Evolutionary conservation across 1,140 invertebrate genomes (phyloP), one percentile per base, ranked within the genome.

Genomic region (Mylabris phalerata): DNA sequence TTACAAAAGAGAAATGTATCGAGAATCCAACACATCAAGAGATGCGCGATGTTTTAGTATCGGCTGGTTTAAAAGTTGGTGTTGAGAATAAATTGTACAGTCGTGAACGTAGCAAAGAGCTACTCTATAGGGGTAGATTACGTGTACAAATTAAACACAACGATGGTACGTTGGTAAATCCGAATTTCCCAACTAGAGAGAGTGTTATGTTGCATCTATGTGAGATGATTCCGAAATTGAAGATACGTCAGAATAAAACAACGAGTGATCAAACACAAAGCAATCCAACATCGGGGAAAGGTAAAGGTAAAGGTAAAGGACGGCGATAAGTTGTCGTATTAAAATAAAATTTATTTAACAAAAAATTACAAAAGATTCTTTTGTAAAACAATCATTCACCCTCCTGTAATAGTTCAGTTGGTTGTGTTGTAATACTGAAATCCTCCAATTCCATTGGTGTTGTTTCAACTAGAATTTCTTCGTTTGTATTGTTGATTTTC

Each of bases 51-150:
- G 93, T 98, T 3, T 75, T 98, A 24, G 75, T 85, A 7, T 83
- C 88, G 46, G 83, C 86, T 48, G 91, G 92, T 38, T 76, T 98
- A 25, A 87, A 86, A 64, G 84, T 95, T 54, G 88, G 86, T 27
- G 85, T 95, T n/a, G 94, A 98, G 79, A 95, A 95, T 70, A 98
- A 98, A 78, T 77, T 92, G 4, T 95, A 98, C 73, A 84, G 88
- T n/a, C 80, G 92, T 42, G 96, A 98, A 74, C 78, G 83, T 45
- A 95, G 94, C 71, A 92, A 93, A 75, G 93, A 98, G 77, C 73
- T 87, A 6, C 73, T 87, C 10, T 86, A 83, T 63, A 80, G 91
- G 63, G 95, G 96, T 2, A 80, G 96, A 47, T 88, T 99, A 55
- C 78, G 94, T 55, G 87, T 98, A 0, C 93, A 98, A 70, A 75